A percentile compares a stretch with the other conserved stretches of the same genome.
These are phyloP conservation scores for Paratilapia polleni DNA, from an alignment of 2,113 vertebrate species.

Conservation along the genomic window DNA sequence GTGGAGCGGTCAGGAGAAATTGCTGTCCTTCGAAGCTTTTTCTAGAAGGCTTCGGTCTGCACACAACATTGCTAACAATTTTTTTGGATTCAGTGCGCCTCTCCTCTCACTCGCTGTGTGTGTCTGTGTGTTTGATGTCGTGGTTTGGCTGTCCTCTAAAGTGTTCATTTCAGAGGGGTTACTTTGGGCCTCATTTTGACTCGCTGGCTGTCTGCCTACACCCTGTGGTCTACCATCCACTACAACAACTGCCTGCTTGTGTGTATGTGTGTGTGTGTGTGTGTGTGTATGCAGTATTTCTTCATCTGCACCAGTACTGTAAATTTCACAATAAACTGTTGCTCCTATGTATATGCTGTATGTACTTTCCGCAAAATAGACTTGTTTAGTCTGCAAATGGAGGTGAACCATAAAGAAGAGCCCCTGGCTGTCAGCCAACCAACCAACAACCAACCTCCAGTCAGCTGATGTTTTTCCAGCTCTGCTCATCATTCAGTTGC, in stretches of 20 bases:
- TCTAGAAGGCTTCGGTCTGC: conserved; percentile 33
- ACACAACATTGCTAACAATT: conserved; percentile 60
- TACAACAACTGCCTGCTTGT: conserved; percentile 67
- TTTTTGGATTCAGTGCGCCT: conserved; percentile 59
- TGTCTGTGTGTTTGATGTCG: conserved; percentile 87
- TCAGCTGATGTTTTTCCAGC: conserved; percentile 60
- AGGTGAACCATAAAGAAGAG: conserved; percentile 40
- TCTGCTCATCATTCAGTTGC: conserved; percentile 19
- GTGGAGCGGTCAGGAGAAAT: conserved; percentile 46
- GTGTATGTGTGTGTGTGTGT: conserved; percentile 28
- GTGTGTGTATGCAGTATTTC: conserved; percentile 23
- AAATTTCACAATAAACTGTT: conserved; percentile 48
- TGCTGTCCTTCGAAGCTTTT: conserved; percentile 28
- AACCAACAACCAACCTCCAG: conserved; percentile 15
- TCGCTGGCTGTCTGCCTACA: conserved; percentile 86
- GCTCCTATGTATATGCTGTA: conserved; percentile 1
- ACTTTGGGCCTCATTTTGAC: conserved; percentile 81
- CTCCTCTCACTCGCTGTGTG: conserved; percentile 53
- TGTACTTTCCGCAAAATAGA: conserved; percentile 21
- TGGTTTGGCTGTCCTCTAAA: conserved; percentile 89
- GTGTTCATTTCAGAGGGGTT: conserved; percentile 86
- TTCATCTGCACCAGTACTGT: conserved; percentile 39
- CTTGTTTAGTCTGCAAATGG: conserved; percentile 53
- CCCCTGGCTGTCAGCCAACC: conserved; percentile 21
- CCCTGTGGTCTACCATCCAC: conserved; percentile 81